A percentile compares a stretch with the other conserved stretches of the same genome.
These are phyloP conservation scores for Brachyrhaphis roseni DNA, from an alignment of 2,797 vertebrate genomes.

Conservation along the genomic window DNA sequence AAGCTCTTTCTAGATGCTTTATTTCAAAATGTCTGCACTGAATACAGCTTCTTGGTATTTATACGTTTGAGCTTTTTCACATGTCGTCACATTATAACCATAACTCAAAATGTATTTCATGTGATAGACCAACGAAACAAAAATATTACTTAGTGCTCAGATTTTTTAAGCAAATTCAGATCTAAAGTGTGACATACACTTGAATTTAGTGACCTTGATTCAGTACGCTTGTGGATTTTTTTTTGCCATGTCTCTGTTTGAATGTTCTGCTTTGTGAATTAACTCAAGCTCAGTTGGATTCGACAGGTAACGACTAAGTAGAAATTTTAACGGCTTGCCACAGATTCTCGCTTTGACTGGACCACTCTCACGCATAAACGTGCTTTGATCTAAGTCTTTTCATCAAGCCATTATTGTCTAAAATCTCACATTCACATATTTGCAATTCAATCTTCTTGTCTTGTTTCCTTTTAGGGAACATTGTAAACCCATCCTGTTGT, in stretches of 20 bases:
- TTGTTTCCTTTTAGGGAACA: conserved; percentile 5
- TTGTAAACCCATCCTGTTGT: conserved; percentile 14
- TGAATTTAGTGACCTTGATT: background rate
- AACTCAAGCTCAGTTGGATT: background rate
- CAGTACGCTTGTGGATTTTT: background rate
- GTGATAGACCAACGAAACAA: background rate
- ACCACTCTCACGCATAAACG: background rate
- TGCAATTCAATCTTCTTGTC: background rate
- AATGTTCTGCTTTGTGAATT: background rate
- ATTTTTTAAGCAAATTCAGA: background rate
- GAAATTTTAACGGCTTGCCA: background rate
- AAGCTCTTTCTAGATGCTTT: background rate
- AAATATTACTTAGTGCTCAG: background rate
- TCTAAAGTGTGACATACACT: background rate
- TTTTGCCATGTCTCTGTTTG: background rate
- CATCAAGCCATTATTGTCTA: background rate
- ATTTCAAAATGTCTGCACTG: conserved; percentile 2
- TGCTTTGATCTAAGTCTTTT: background rate
- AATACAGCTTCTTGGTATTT: background rate
- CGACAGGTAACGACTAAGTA: background rate
- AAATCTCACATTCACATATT: background rate
- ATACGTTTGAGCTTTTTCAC: background rate
- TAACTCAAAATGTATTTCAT: background rate
- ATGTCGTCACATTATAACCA: background rate
- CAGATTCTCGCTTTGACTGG: background rate